Evolutionary conservation across 2,113 vertebrate species (phyloP).

Genomic region (Climacteris rufus): DNA sequence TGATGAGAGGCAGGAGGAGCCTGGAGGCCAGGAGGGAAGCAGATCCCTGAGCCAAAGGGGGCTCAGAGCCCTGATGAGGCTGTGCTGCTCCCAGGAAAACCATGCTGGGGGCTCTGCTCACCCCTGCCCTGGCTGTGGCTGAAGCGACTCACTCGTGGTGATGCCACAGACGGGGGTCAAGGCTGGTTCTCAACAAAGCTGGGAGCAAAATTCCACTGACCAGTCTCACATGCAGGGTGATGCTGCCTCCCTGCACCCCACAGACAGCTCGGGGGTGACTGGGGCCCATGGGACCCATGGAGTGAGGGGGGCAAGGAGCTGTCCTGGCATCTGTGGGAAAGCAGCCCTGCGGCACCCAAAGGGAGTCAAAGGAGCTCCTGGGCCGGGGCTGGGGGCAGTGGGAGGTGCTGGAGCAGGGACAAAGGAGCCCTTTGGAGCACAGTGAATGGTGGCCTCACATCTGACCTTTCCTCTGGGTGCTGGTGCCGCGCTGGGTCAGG

Average conservation of each 20-base stretch:
- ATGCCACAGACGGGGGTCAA: fast-evolving
- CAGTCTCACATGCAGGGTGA: fast-evolving
- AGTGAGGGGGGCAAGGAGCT: not conserved
- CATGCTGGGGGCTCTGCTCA: fast-evolving
- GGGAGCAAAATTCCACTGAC: not conserved
- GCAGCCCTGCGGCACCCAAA: not conserved
- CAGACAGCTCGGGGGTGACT: fast-evolving
- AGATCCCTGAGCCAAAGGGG: not conserved
- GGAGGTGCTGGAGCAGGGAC: not conserved
- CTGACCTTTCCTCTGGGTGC: constrained; percentile 52
- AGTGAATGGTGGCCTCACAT: constrained; percentile 24
- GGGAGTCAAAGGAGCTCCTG: not conserved
- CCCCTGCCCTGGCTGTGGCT: too few species aligned
- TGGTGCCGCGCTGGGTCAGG: not conserved
- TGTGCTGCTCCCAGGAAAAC: not conserved
- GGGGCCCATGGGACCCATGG: not conserved
- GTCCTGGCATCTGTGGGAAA: not conserved
- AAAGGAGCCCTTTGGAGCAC: constrained; percentile 34
- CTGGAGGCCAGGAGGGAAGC: not conserved
- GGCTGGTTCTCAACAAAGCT: not conserved
- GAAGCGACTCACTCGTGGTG: not conserved
- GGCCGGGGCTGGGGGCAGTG: not conserved
- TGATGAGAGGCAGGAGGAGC: not conserved
- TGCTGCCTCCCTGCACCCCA: not conserved
- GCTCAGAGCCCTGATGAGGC: not conserved